Conservation (phyloP, 2,113 vertebrate species). For the Recurvirostra avosetta region DNA sequence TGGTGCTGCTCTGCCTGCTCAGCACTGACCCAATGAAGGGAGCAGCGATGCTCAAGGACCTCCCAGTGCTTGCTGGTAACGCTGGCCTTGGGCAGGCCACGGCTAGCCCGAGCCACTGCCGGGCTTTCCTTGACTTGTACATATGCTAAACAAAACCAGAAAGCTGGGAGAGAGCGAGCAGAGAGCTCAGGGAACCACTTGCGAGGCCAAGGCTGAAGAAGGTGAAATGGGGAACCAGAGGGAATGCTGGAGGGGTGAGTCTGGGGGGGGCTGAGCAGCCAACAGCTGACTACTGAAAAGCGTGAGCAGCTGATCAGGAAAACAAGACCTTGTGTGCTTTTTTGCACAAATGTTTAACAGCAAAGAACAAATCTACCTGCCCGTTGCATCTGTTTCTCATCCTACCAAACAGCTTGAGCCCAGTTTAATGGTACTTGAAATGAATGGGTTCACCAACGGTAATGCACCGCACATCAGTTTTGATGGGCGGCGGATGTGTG, state of each 20-base stretch:
- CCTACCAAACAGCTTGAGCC: background rate
- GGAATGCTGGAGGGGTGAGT: too few species aligned
- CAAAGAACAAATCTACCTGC: background rate
- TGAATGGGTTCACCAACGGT: fast-evolving
- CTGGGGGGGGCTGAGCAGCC: background rate
- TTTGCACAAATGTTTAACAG: background rate
- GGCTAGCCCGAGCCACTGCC: background rate
- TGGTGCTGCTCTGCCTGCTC: background rate
- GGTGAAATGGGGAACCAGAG: too few species aligned
- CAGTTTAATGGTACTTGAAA: background rate
- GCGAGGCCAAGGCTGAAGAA: background rate
- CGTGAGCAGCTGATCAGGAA: background rate
- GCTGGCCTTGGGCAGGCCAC: background rate
- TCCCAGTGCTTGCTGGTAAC: background rate
- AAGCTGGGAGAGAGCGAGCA: background rate
- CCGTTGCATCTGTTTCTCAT: background rate
- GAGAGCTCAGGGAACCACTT: background rate
- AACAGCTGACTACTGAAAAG: background rate
- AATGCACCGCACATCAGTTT: fast-evolving
- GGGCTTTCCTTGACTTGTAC: background rate
- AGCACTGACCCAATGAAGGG: background rate
- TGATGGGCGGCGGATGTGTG: background rate
- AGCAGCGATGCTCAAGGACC: background rate
- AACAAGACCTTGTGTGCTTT: background rate
- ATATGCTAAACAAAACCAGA: background rate